Percentiles rank a stretch among this genome's conserved stretches.
phyloP scores from a whole-genome alignment of 2,797 vertebrate species.

The Aulostomus chinensis region DNA sequence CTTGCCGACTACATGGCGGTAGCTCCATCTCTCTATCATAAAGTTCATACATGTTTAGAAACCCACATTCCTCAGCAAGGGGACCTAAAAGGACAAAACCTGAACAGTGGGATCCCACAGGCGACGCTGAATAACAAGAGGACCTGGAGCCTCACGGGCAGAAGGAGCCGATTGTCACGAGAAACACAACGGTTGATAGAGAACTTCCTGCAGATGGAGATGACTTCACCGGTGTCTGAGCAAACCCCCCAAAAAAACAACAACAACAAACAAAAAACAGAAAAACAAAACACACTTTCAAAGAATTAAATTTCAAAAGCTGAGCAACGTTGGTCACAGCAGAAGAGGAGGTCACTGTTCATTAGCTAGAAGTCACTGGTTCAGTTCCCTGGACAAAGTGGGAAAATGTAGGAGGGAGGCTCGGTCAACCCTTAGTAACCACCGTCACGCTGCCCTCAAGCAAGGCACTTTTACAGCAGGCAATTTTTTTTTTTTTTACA shows the following conservation, averaged over 20 bases:
- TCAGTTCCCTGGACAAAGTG: constrained; percentile 33
- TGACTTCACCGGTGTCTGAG: constrained; percentile 1
- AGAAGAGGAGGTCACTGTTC: constrained; percentile 50
- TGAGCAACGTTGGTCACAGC: constrained; percentile 19
- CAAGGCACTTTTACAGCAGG: constrained; percentile 71
- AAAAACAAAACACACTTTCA: constrained; percentile 13
- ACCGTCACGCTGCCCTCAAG: constrained; percentile 47
- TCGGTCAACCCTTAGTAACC: constrained; percentile 31
- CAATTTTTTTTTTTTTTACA: constrained; percentile 2
- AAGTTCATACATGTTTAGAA: too few relatives aligned
- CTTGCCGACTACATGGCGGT: too few relatives aligned
- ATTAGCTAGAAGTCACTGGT: constrained; percentile 30
- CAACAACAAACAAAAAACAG: too few relatives aligned
- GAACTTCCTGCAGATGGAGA: constrained; percentile 28
- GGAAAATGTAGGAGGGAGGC: constrained; percentile 13
- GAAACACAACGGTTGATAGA: constrained; percentile 5
- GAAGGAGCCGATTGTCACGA: constrained; percentile 6
- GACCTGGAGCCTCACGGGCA: constrained; percentile 9
- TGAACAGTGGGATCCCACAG: neutral
- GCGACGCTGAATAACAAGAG: constrained; percentile 10
- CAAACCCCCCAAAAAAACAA: too few relatives aligned
- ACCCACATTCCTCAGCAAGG: too few relatives aligned
- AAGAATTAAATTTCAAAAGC: constrained; percentile 7
- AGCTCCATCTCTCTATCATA: too few relatives aligned
- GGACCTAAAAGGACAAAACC: neutral